phyloP scores from a whole-genome alignment of 2,888 invertebrate genomes.

The Platerodrilus igneus region DNA sequence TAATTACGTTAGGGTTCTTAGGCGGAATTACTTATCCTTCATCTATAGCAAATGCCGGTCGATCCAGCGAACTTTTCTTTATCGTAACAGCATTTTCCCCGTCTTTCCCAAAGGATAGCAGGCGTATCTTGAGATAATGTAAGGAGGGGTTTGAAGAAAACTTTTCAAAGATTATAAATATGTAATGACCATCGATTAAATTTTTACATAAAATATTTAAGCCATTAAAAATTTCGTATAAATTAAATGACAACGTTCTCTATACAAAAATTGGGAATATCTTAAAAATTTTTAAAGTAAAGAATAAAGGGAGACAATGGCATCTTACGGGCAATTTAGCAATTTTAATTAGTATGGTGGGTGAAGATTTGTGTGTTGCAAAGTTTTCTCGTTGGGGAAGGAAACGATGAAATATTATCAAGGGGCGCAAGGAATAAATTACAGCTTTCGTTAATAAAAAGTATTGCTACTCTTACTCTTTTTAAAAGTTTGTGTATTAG shows the following conservation, averaged over 20 bases:
- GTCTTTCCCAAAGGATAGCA: slow-evolving; percentile 32
- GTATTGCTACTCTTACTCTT: too few relatives aligned
- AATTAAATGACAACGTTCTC: slow-evolving; percentile 2
- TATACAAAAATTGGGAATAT: too few relatives aligned
- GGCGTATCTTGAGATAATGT: slow-evolving; percentile 30
- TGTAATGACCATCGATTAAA: slow-evolving; percentile 25
- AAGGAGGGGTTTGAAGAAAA: slow-evolving; percentile 40
- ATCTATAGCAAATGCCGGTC: slow-evolving; percentile 36
- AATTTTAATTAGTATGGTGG: slow-evolving; percentile 46
- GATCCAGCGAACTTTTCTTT: slow-evolving; percentile 18
- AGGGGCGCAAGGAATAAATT: slow-evolving; percentile 38
- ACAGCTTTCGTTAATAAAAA: slow-evolving; percentile 38
- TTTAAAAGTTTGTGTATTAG: too few relatives aligned
- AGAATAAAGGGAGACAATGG: slow-evolving; percentile 30
- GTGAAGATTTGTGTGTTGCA: slow-evolving; percentile 42
- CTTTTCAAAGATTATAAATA: slow-evolving; percentile 26
- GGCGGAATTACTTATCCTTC: slow-evolving; percentile 64
- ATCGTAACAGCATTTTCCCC: slow-evolving; percentile 27
- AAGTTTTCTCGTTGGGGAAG: slow-evolving; percentile 32
- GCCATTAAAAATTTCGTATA: slow-evolving; percentile 3
- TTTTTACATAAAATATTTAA: slow-evolving; percentile 15
- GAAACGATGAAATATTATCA: slow-evolving; percentile 39
- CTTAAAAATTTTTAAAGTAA: too few relatives aligned
- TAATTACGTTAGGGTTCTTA: slow-evolving; percentile 68
- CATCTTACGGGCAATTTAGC: slow-evolving; percentile 47